Conservation (phyloP, 1,140 invertebrate genomes). For the Stenopsyche tienmushanensis region DNA sequence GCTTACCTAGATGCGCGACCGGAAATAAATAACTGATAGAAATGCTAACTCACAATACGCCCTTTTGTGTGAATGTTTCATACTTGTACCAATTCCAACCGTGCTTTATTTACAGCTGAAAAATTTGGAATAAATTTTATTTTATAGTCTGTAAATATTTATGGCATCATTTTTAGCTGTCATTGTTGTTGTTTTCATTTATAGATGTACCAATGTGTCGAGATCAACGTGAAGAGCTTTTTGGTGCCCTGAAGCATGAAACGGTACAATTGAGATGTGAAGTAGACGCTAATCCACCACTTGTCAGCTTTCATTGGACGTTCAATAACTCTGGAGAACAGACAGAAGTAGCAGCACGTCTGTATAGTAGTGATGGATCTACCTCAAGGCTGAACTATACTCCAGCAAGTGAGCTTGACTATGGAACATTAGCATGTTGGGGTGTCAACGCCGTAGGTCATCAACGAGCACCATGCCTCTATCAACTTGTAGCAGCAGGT, state of each 20-base stretch:
- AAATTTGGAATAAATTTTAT: no score
- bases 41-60: no score
- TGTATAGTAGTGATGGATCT: constrained; percentile 59
- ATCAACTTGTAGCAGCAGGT: constrained; percentile 76
- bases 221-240: constrained; percentile 71
- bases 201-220: constrained; percentile 81
- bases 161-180: no score
- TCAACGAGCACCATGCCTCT: constrained; percentile 82
- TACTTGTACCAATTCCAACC: no score
- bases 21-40: neutral
- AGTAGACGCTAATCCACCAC: constrained; percentile 81
- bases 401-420: constrained; percentile 81
- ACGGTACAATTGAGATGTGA: constrained; percentile 78
- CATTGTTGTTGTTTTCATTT: no score
- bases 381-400: constrained; percentile 82
- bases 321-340: constrained; percentile 86
- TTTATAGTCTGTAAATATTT: no score
- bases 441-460: constrained; percentile 78
- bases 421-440: constrained; percentile 84
- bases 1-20: neutral
- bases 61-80: no score
- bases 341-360: constrained; percentile 68
- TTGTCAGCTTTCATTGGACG: constrained; percentile 81
- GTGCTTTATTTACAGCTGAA: no score
- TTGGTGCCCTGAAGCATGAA: constrained; percentile 83